Base-by-base conservation (phyloP, 2,888 invertebrate genomes). In the Idaea dimidiata region DNA sequence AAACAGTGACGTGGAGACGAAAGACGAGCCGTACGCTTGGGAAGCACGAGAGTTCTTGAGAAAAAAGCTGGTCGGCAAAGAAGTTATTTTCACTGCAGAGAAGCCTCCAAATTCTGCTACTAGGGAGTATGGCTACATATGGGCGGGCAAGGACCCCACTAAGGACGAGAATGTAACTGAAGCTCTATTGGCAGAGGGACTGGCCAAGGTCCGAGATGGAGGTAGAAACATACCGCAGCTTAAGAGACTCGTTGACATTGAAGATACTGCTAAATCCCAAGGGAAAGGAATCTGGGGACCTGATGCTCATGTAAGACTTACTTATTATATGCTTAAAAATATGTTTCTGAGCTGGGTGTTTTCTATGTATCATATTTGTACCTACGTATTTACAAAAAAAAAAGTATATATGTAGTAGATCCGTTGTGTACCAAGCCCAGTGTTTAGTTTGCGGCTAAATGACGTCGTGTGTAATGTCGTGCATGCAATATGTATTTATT, bases 1-100 rank as follows among this genome's bases (percentile, higher is more conserved):
- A 17, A 75, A 59, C 84, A 94, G 94, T 84, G 93, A 94, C 56
- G 94, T 94, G 57, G 96, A 96, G 78, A 94, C 95, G 14, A 96
- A 95, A 83, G 98, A 98, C 83, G 97, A 99, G 89, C 97, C 99
- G 0, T 99, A 94, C 93, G 99, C 99, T 0, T 99, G 99, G 99
- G 99, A 99, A 82, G 97, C 99, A 0, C 95, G 99, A 62, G 99
- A 99, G 89, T 99, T 96, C 81, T 93, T 99, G 59, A 94, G 99
- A 54, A 97, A 97, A 81, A 97, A 97, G 85, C 89, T 99, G 53
- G 95, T 99, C 76, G 98, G 98, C 1, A 96, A 97, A 83, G 96
- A 97, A 76, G 97, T 99, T 0, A 94, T 94, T 16, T 99, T 98
- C 82, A 95, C 95, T 54, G 94, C 94, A 61, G 98, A 99, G 80